Percentiles rank a stretch among this genome's conserved stretches.
These are phyloP conservation scores for Notocelia uddmanniana DNA, from an alignment of 2,888 invertebrate species.

Conservation along the genomic window DNA sequence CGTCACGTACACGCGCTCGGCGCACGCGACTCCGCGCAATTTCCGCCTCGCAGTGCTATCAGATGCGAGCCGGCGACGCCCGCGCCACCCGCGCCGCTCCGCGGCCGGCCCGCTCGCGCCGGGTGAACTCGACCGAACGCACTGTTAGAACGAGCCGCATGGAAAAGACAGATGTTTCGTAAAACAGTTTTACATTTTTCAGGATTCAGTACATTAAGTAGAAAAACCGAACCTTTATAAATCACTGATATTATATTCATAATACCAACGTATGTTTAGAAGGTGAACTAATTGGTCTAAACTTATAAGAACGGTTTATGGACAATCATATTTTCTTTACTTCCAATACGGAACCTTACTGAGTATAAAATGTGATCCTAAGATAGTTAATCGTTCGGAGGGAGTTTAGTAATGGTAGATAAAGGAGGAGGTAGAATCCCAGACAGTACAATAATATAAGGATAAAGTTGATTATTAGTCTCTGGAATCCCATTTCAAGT, in stretches of 20 bases:
- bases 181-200: slow-evolving; percentile 8
- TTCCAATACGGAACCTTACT: background rate
- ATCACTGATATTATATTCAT: background rate
- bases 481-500: too few relatives aligned
- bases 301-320: background rate
- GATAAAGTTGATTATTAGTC: too few relatives aligned
- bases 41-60: slow-evolving; percentile 75
- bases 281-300: background rate
- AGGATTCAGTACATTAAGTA: background rate
- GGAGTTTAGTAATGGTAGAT: too few relatives aligned
- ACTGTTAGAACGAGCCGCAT: slow-evolving; percentile 55
- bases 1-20: slow-evolving; percentile 76
- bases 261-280: too few relatives aligned
- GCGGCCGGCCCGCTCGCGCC: slow-evolving; percentile 47
- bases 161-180: slow-evolving; percentile 52
- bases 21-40: slow-evolving; percentile 81
- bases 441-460: too few relatives aligned
- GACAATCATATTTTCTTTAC: background rate
- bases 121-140: slow-evolving; percentile 59
- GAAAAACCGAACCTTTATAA: background rate
- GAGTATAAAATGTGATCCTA: too few relatives aligned
- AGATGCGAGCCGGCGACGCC: slow-evolving; percentile 66
- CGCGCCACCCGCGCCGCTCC: slow-evolving; percentile 66
- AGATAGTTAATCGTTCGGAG: too few relatives aligned
- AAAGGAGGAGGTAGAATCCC: too few relatives aligned